Evolutionary conservation across 2,113 vertebrate species (phyloP), one percentile per base, ranked within the genome.

Genomic region (Pseudorasbora parva): DNA sequence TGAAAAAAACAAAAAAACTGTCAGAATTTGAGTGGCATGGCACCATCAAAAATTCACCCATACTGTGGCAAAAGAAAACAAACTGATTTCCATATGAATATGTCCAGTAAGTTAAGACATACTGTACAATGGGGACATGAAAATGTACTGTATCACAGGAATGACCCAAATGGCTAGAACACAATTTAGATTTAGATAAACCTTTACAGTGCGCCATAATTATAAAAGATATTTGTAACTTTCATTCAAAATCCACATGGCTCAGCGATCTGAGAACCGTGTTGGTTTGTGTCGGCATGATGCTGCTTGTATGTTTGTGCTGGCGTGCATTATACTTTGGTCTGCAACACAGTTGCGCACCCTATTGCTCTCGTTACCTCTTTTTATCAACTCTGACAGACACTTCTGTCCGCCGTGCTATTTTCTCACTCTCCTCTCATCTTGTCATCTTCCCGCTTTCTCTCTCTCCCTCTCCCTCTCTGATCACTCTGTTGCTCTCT

Each of bases 351-450:
- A 21, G 41, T 56, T 12, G 5, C 23, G 23, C 9, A 33, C 23
- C 37, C 27, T 33, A 71, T 57, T 78, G 51, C 77, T 56, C 47
- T 43, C 3, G 43, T 71, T 59, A 37, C 72, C 27, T 60, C 66
- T 91, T 88, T 85, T 84, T 84, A 89, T 86, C 84, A 91, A 91
- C 82, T 56, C 76, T 79, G 30, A 69, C 51, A 71, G 51, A 78
- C 75, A 78, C 37, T 41, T 59, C 88, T 88, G 75, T 84, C 82
- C 51, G 25, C 64, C 47, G 62, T 56, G 88, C 88, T 78, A 80
- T 82, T 74, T 80, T 87, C 86, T 66, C 72, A 79, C 72, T 89
- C 78, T 84, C 30, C 51, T 43, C 68, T 76, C 82, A 69, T 86
- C 51, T 41, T 83, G 49, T 74, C 56, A 49, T 33, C 72, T 49